Percentiles rank a stretch among this genome's conserved stretches.
phyloP scores from a whole-genome alignment of 2,113 vertebrate genomes.

The Aphyosemion australe region DNA sequence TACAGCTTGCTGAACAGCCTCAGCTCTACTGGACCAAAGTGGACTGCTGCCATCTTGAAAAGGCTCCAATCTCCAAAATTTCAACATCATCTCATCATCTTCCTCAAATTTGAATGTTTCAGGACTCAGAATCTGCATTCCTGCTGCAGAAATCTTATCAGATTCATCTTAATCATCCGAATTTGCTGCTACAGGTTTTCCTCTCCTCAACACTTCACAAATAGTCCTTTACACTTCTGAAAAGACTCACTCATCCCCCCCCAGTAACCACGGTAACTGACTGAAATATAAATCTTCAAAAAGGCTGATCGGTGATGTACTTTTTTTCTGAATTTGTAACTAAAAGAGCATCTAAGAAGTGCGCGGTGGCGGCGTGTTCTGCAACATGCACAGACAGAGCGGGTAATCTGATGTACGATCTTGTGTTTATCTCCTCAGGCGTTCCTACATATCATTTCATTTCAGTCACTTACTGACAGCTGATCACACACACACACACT shows the following conservation, averaged over 20 bases:
- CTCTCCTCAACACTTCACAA: constrained; percentile 15
- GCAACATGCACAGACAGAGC: constrained; percentile 30
- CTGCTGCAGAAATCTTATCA: no score
- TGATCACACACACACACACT: constrained; percentile 21
- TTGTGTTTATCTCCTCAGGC: constrained; percentile 39
- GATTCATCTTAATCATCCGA: background rate
- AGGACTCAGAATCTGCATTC: no score
- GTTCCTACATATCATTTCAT: constrained; percentile 42
- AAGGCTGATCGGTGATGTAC: constrained; percentile 23
- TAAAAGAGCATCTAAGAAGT: constrained; percentile 30
- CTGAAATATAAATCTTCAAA: constrained; percentile 12
- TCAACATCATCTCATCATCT: no score
- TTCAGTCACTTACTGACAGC: constrained; percentile 60
- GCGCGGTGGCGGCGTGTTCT: constrained; percentile 15
- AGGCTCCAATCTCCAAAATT: no score
- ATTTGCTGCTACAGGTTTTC: background rate
- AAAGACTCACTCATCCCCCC: constrained; percentile 5
- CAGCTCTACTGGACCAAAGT: no score
- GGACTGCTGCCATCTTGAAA: no score
- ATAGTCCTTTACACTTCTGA: constrained; percentile 10
- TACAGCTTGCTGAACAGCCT: no score
- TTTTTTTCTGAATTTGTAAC: constrained; percentile 3
- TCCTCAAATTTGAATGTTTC: no score
- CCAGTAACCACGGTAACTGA: constrained; percentile 66
- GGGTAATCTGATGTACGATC: constrained; percentile 47